Base-by-base conservation (phyloP, 1,140 invertebrate genomes). In the Agrypnia vestita region DNA sequence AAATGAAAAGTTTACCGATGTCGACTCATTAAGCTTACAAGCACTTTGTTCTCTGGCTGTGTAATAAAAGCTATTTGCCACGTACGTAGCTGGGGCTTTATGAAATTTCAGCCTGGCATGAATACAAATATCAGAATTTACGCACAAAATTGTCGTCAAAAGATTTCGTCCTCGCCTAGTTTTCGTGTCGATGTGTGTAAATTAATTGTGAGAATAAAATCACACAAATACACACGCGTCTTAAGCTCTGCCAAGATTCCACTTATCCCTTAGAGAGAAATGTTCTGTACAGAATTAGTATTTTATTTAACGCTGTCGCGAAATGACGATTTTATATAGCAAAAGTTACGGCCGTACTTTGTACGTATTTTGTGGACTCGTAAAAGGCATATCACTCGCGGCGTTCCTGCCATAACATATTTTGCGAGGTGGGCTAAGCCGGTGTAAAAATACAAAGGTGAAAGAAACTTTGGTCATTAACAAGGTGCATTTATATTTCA, bases 291-390 rank as follows among this genome's bases (percentile, higher is more conserved):
- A 44, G 44, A 53, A 71, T 49, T 46, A 43, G 51, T 72, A 73
- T 78, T 72, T 78, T 78, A 78, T 78, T 78, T 67, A 78, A 61
- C 77, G 64, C 35, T 25, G 43, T 46, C 69, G 51, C 44, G 46
- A 21, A 72, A 72, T 72, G 64, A 72, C 77, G 77, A 78, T 78
- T 78, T 78, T 78, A 78, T 78, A 72, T 72, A 51, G 43, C 61
- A 62, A 72, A 76, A 77, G 76, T 81, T 78, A 78, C 76, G 80
- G 71, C 53, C 61, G 72, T 78, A 78, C 77, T 78, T 76, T 80
- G 80, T 75, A 74, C 69, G 71, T 78, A 81, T 75, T 81, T 81
- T 81, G 80, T 76, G 80, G 80, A 78, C 76, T 81, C 80, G 72
- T 81, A 81, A 81, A 81, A 78, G 46, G 80, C 73, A 56, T 81